Conservation (phyloP, 2,113 vertebrate genomes). For the Gallinago media region DNA sequence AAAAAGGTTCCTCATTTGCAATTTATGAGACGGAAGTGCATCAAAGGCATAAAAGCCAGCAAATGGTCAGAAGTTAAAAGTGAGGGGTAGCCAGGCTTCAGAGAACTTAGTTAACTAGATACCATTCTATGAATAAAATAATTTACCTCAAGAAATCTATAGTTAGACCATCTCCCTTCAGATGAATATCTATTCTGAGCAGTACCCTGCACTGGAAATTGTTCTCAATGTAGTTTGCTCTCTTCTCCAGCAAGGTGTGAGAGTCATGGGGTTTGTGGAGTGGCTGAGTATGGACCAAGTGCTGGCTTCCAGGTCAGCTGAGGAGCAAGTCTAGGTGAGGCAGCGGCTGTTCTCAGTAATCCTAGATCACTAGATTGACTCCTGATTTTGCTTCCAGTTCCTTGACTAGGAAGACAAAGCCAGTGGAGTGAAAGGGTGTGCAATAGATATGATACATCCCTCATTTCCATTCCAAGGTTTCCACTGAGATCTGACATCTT, state of each 20-base stretch:
- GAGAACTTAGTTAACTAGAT: constrained; percentile 27
- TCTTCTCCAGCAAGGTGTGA: neutral
- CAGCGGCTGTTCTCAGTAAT: neutral
- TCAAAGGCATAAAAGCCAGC: constrained; percentile 50
- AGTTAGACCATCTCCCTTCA: neutral
- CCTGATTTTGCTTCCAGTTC: neutral
- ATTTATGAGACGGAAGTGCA: constrained; percentile 43
- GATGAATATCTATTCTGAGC: neutral
- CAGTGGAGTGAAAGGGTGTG: neutral
- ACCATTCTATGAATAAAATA: constrained; percentile 19
- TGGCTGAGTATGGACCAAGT: neutral
- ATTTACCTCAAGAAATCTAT: neutral
- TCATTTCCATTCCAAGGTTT: neutral
- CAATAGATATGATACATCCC: fast-evolving
- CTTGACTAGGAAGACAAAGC: neutral
- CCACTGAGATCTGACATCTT: neutral
- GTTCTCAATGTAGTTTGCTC: neutral
- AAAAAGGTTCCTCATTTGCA: constrained; percentile 42
- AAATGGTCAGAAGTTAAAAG: constrained; percentile 49
- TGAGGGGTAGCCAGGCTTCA: neutral
- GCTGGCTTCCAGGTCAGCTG: neutral
- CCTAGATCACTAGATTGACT: neutral
- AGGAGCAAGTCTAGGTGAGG: neutral
- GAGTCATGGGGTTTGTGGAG: neutral
- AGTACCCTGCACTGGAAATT: neutral